Evolutionary conservation across 2,113 vertebrate species (phyloP), one percentile per base, ranked within the genome.

Genomic region (Pituophis catenifer): DNA sequence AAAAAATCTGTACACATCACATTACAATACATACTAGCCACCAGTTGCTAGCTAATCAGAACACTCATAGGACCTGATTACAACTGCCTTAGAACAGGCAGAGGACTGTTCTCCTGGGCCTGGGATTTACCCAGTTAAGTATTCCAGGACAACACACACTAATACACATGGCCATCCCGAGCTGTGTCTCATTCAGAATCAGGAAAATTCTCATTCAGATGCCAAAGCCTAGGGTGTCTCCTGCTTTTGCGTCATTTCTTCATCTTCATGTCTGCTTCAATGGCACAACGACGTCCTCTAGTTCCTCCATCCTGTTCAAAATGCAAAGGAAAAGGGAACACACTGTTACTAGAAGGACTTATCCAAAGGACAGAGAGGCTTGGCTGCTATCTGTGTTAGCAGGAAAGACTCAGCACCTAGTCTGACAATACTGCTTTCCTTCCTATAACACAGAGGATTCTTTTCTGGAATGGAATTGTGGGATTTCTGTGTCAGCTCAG

Each of bases 221-320:
- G 86, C 58, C 58, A 54, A 44, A 55, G 26, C 92, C 52, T n/a
- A 48, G 93, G 33, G 70, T 93, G 62, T 88, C 26, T 88, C 44
- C 21, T 26, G 88, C 92, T 91, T 90, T 94, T 91, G 95, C 38
- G 93, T 99, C 98, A 99, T 96, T 99, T 99, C 98, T 99, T 99
- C 99, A 99, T 99, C 97, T 99, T 99, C 98, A 99, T 98, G 97
- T 99, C 99, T 0, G 99, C 99, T 97, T 99, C 99, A 95, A 99
- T 99, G 96, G 99, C 99, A 94, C 99, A 99, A 93, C 99, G 99
- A 90, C 99, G 99, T 93, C 99, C 99, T 96, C 99, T 98, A 96
- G 99, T 99, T 97, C 99, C 99, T 86, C 99, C 99, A 15, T 99
- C 99, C 99, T 99, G 96, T 90, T 92, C 92, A 96, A 96, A 90